A percentile compares a stretch with the other conserved stretches of the same genome.
Conservation (phyloP, 2,797 vertebrate species). For the Enteromius thamalakanensis region DNA sequence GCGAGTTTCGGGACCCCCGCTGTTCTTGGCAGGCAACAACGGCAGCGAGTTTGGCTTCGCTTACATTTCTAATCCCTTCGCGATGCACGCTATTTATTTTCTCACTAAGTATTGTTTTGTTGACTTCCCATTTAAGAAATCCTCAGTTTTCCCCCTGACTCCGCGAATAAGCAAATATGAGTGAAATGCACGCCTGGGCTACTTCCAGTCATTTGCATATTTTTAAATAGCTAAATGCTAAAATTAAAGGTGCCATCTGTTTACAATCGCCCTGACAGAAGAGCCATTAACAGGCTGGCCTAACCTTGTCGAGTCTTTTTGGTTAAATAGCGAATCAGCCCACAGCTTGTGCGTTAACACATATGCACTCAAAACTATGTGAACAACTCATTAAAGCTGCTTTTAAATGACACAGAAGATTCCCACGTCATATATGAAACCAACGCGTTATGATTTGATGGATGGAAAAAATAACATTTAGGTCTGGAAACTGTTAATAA, state of each 20-base stretch:
- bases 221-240: slow-evolving; percentile 51
- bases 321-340: slow-evolving; percentile 45
- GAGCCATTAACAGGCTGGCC: slow-evolving; percentile 49
- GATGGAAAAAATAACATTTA: slow-evolving; percentile 43
- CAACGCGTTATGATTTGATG: slow-evolving; percentile 10
- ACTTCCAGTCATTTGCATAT: slow-evolving; percentile 50
- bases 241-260: slow-evolving; percentile 55
- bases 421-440: background rate
- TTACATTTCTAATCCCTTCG: slow-evolving; percentile 57
- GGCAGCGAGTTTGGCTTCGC: slow-evolving; percentile 46
- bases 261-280: slow-evolving; percentile 52
- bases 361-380: slow-evolving; percentile 17
- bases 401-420: slow-evolving; percentile 6
- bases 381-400: slow-evolving; percentile 15
- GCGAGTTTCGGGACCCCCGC: slow-evolving; percentile 57
- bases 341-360: slow-evolving; percentile 13
- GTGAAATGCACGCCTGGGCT: slow-evolving; percentile 36
- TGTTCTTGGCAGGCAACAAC: slow-evolving; percentile 56
- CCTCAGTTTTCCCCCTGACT: slow-evolving; percentile 39
- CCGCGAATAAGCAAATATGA: slow-evolving; percentile 42
- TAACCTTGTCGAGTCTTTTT: slow-evolving; percentile 54
- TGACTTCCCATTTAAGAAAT: slow-evolving; percentile 51
- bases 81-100: slow-evolving; percentile 58
- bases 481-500: slow-evolving; percentile 13
- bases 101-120: slow-evolving; percentile 51